Evolutionary conservation across 1,140 invertebrate species (phyloP).

Genomic region (Rhizoglyphus robini): DNA sequence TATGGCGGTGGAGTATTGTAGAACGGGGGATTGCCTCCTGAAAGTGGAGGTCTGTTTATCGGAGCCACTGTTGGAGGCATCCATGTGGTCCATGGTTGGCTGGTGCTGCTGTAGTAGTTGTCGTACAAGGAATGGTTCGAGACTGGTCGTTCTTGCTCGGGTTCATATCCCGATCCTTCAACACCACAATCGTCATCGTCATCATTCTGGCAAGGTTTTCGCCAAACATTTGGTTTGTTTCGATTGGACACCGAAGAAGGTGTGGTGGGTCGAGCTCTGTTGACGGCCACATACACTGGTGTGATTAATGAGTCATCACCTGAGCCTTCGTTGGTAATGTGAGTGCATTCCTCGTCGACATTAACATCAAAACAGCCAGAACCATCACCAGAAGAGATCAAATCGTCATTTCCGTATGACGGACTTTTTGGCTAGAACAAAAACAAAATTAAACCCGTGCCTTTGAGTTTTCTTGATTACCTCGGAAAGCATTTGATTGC

Average conservation of each 20-base stretch:
- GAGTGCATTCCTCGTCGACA: conserved; percentile 66
- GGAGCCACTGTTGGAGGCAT: conserved; percentile 13
- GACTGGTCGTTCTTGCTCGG: conserved; percentile 26
- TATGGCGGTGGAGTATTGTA: background rate
- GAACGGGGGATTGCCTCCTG: background rate
- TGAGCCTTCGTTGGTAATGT: conserved; percentile 20
- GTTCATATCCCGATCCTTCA: conserved; percentile 27
- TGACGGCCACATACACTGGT: conserved; percentile 7
- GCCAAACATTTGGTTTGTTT: background rate
- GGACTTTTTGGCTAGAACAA: conserved; percentile 16
- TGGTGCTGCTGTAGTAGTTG: conserved; percentile 12
- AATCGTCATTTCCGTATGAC: conserved; percentile 19
- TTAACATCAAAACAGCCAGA: conserved; percentile 54
- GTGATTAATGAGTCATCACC: conserved; percentile 18
- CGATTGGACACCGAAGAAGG: conserved; percentile 1
- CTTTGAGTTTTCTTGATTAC: too few species aligned
- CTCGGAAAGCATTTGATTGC: conserved; percentile 8
- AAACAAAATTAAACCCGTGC: background rate
- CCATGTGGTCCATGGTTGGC: conserved; percentile 18
- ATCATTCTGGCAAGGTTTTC: conserved; percentile 20
- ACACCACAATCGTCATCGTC: conserved; percentile 31
- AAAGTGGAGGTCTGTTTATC: conserved; percentile 2
- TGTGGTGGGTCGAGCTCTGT: background rate
- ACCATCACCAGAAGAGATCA: conserved; percentile 39
- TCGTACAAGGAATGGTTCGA: conserved; percentile 26